phyloP scores from a whole-genome alignment of 2,888 invertebrate species.

The Labia minor region DNA sequence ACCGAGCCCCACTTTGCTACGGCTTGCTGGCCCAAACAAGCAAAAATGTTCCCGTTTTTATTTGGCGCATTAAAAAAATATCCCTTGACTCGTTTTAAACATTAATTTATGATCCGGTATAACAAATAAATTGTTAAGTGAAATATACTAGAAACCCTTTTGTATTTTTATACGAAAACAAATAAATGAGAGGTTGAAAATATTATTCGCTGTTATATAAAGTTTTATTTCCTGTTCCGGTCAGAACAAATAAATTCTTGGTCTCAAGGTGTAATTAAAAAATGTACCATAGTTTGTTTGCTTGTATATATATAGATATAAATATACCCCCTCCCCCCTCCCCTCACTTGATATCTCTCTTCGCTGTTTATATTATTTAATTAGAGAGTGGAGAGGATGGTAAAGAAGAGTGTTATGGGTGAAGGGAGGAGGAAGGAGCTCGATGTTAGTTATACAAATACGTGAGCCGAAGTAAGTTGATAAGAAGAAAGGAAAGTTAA shows the following conservation, averaged over 20 bases:
- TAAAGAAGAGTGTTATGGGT: no score
- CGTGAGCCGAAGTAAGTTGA: background rate
- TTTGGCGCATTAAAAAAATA: conserved; percentile 13
- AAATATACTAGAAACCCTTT: conserved; percentile 7
- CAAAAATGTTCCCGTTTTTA: conserved; percentile 8
- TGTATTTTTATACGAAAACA: background rate
- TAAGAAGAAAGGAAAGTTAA: background rate
- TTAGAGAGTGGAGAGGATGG: background rate
- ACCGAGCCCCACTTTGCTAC: conserved; percentile 1
- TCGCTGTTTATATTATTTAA: background rate
- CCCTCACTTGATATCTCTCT: no score
- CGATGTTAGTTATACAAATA: no score
- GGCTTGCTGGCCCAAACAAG: conserved; percentile 2
- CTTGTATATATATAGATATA: no score
- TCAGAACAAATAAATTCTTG: background rate
- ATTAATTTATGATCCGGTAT: conserved; percentile 8
- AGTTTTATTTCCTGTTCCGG: conserved; percentile 13
- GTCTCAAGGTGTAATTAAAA: background rate
- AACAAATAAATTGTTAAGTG: conserved; percentile 13
- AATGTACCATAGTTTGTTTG: background rate
- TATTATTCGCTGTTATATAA: conserved; percentile 7
- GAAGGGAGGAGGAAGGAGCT: no score
- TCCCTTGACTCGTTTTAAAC: background rate
- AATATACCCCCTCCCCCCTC: no score
- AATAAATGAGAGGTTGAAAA: conserved; percentile 3